Evolutionary conservation across 1,140 invertebrate genomes (phyloP).

Genomic region (Prorops nasuta): DNA sequence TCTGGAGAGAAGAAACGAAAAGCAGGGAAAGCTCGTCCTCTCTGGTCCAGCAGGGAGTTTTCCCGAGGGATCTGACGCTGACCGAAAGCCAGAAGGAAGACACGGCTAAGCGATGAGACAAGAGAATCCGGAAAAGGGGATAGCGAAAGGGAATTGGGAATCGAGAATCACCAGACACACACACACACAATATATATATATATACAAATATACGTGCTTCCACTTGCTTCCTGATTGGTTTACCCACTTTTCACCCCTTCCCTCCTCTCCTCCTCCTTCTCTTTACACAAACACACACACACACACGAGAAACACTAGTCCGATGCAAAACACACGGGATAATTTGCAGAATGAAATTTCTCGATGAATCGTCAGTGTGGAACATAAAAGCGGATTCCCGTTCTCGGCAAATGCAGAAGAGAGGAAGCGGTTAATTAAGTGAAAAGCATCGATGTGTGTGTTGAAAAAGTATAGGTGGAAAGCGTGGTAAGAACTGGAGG

Average conservation of each 20-base stretch:
- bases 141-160: constrained; percentile 8
- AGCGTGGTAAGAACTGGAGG: constrained; percentile 3
- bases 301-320: too few relatives aligned
- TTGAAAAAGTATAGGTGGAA: too few relatives aligned
- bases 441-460: neutral
- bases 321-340: too few relatives aligned
- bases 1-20: constrained; percentile 1
- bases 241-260: neutral
- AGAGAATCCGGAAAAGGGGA: constrained; percentile 1
- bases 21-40: neutral
- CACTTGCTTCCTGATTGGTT: neutral
- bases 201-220: too few relatives aligned
- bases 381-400: neutral
- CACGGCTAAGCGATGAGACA: neutral
- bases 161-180: too few relatives aligned
- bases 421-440: neutral
- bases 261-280: neutral
- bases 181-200: too few relatives aligned
- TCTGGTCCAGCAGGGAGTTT: neutral
- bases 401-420: neutral
- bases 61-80: constrained; percentile 7
- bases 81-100: constrained; percentile 12
- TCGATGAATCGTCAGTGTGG: neutral
- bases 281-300: too few relatives aligned
- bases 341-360: too few relatives aligned